Percentiles rank a stretch among this genome's conserved stretches.
Evolutionary conservation across 2,797 vertebrate species (phyloP).

Genomic region (Fratercula arctica): DNA sequence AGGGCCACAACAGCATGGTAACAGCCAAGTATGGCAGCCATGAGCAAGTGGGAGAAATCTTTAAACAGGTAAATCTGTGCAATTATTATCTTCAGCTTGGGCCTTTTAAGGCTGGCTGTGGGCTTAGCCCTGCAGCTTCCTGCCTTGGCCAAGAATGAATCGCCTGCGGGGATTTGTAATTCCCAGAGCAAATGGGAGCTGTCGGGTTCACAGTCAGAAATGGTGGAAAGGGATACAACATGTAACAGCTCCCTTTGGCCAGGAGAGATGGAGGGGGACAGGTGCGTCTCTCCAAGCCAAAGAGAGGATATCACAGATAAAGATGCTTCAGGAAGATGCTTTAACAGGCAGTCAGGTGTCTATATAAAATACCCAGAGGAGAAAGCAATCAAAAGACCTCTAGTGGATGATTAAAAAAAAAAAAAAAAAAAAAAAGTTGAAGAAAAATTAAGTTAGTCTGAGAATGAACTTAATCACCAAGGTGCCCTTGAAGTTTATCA

Average conservation of each 20-base stretch:
- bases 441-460: slow-evolving; percentile 4
- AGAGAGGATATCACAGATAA: not conserved
- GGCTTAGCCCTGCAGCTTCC: not conserved
- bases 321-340: not conserved
- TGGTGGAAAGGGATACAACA: not conserved
- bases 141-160: slow-evolving; percentile 6
- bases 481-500: slow-evolving; percentile 51
- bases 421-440: not conserved
- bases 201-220: not conserved
- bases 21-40: not conserved
- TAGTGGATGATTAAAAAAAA: not conserved
- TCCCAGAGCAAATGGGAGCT: slow-evolving; percentile 35
- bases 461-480: slow-evolving; percentile 10
- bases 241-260: not conserved
- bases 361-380: slow-evolving; percentile 18
- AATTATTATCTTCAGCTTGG: not conserved
- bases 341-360: not conserved
- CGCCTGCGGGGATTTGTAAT: not conserved
- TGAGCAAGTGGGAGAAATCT: not conserved
- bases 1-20: not conserved
- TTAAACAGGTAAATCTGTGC: not conserved
- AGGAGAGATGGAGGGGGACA: not conserved
- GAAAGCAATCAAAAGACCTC: slow-evolving; percentile 29
- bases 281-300: not conserved
- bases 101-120: not conserved